Evolutionary conservation across 35 echinoderm and acorn worm species (phyloP), one percentile per base, ranked within the genome.

Genomic region (Ophiothrix spiculata): DNA sequence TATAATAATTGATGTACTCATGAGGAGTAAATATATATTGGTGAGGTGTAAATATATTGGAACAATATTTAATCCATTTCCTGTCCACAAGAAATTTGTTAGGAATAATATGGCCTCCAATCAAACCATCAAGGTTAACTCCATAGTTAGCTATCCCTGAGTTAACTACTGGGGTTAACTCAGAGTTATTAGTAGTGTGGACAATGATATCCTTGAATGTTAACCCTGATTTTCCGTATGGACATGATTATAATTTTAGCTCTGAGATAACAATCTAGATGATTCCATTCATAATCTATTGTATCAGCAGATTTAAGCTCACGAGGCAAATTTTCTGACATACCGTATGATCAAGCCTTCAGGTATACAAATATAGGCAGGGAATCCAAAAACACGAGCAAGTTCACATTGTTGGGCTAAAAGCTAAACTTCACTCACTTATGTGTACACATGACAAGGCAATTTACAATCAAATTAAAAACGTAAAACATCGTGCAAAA

Each of bases 401-500:
- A 69, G 60, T 69, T 69, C 60, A 69, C 6, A 15, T 28, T 25
- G 60, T 25, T 69, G 29, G 25, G 60, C 60, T 69, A 69, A 69
- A 69, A 69, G 60, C 60, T 69, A 69, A 69, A 69, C 60, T 69
- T 69, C 6, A 69, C 60, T 4, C 60, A 69, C 23, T 15, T n/a
- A 25, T n/a, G 25, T 69, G 25, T 28, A 69, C 60, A 69, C 60
- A 69, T 69, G 60, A 69, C 60, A 6, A 69, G 60, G 23, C 23
- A 69, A 69, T 69, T 69, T n/a, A n/a, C 60, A 69, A 69, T 69
- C 60, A n/a, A 69, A 69, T 69, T 69, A 69, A 69, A 69, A 19
- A 2, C 25, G 60, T 69, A 69, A 69, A n/a, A n/a, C 4, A 25
- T 15, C 25, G 23, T 6, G 25, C n/a, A n/a, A n/a, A 69, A 69